phyloP scores from a whole-genome alignment of 2,888 invertebrate genomes.

The Rhogogaster chlorosoma region DNA sequence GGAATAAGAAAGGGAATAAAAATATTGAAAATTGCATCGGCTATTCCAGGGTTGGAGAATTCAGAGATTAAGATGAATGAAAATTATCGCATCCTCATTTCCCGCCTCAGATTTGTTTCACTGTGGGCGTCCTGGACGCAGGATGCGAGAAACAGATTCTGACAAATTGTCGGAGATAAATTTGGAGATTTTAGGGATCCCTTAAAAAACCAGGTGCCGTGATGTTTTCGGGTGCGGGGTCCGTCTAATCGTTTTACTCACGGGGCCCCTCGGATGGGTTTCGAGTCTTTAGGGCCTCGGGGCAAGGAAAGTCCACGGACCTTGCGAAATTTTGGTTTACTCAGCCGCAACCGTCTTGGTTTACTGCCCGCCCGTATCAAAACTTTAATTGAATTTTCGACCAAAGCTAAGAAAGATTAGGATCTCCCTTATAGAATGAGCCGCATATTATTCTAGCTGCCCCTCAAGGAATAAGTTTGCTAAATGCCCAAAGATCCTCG shows the following conservation, averaged over 20 bases:
- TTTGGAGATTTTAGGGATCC: constrained; percentile 66
- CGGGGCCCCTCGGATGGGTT: constrained; percentile 55
- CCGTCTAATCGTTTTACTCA: constrained; percentile 69
- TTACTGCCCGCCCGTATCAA: constrained; percentile 73
- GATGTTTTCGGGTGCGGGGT: constrained; percentile 23
- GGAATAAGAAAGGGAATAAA: neutral
- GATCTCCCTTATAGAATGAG: constrained; percentile 64
- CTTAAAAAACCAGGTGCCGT: constrained; percentile 48
- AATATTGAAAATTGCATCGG: neutral
- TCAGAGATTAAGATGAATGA: neutral
- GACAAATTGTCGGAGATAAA: constrained; percentile 73
- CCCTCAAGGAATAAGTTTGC: constrained; percentile 42
- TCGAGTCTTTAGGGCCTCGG: constrained; percentile 30
- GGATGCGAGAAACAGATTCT: constrained; percentile 54
- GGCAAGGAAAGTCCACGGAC: constrained; percentile 74
- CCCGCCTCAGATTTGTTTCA: constrained; percentile 22
- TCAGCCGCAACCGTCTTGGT: constrained; percentile 69
- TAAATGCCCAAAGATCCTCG: constrained; percentile 21
- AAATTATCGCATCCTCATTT: neutral
- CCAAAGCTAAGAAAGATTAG: constrained; percentile 72
- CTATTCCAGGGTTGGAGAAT: neutral
- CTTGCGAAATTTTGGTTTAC: constrained; percentile 78
- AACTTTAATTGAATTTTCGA: constrained; percentile 77
- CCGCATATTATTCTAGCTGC: constrained; percentile 51
- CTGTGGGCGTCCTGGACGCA: constrained; percentile 54